These are phyloP conservation scores for Lycophotia porphyrea DNA, from an alignment of 2,888 invertebrate genomes.

Conservation along the genomic window DNA sequence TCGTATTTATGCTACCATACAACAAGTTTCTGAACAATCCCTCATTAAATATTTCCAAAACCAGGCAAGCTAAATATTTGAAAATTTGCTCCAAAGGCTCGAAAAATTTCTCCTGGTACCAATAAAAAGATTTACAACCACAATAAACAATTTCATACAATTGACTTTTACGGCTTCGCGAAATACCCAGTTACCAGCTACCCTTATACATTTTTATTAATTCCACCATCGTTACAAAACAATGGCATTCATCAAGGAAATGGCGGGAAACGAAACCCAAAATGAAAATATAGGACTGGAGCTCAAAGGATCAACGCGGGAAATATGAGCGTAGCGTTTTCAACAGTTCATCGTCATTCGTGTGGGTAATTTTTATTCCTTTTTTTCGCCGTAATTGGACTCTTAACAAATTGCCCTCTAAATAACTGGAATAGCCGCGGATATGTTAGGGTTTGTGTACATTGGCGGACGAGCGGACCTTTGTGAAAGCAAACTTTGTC, in stretches of 20 bases:
- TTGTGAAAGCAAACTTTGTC: neutral
- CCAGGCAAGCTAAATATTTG: neutral
- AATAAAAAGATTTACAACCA: constrained; percentile 42
- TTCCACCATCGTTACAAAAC: constrained; percentile 54
- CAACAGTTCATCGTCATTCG: constrained; percentile 68
- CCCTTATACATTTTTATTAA: constrained; percentile 45
- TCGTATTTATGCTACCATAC: neutral
- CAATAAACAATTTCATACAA: constrained; percentile 43
- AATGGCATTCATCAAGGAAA: constrained; percentile 58
- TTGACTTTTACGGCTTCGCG: constrained; percentile 40
- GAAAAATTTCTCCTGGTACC: neutral
- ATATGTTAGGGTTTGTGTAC: constrained; percentile 30
- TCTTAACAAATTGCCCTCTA: constrained; percentile 77
- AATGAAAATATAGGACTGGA: constrained; percentile 54
- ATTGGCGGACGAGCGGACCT: neutral
- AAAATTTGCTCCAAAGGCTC: neutral
- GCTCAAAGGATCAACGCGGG: constrained; percentile 51
- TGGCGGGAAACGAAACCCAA: constrained; percentile 29
- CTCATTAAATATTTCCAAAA: neutral
- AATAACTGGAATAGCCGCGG: constrained; percentile 63
- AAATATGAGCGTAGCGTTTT: constrained; percentile 64
- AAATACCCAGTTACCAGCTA: constrained; percentile 12
- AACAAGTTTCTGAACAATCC: neutral
- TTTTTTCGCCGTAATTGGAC: constrained; percentile 76
- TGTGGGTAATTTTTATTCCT: constrained; percentile 72